Conservation (phyloP, 2,113 vertebrate genomes). For the Turnix velox region DNA sequence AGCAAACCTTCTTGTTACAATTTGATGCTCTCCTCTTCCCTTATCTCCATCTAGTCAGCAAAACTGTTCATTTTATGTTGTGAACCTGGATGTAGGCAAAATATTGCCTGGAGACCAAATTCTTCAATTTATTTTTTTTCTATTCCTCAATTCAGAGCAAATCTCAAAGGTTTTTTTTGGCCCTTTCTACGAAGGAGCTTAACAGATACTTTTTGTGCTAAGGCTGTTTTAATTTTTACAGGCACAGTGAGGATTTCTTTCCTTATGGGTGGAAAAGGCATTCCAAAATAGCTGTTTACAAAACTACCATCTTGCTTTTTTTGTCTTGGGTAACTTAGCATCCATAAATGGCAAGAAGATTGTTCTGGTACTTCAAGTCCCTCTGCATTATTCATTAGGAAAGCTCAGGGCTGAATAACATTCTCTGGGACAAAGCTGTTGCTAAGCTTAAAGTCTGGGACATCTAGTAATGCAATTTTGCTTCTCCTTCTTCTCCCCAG, state of each 20-base stretch:
- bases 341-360: conserved; percentile 74
- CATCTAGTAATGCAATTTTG: conserved; percentile 83
- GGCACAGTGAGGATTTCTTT: conserved; percentile 50
- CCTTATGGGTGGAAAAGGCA: not conserved
- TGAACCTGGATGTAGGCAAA: not conserved
- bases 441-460: conserved; percentile 85
- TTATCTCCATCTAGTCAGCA: not conserved
- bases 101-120: not conserved
- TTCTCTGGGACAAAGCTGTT: conserved; percentile 90
- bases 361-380: conserved; percentile 72
- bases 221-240: conserved; percentile 40
- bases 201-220: not conserved
- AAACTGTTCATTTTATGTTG: not conserved
- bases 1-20: not conserved
- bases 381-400: conserved; percentile 80
- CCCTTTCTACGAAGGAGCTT: conserved; percentile 3
- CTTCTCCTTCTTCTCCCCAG: conserved; percentile 77
- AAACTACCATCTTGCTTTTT: conserved; percentile 72
- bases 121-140: not conserved
- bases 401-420: conserved; percentile 73
- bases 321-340: conserved; percentile 75
- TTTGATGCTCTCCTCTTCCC: not conserved
- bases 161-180: conserved; percentile 25
- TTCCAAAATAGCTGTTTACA: conserved; percentile 75
- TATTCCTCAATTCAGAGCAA: not conserved